Percentiles rank a stretch among this genome's conserved stretches.
Conservation (phyloP, 2,113 vertebrate species). For the Verasper variegatus region DNA sequence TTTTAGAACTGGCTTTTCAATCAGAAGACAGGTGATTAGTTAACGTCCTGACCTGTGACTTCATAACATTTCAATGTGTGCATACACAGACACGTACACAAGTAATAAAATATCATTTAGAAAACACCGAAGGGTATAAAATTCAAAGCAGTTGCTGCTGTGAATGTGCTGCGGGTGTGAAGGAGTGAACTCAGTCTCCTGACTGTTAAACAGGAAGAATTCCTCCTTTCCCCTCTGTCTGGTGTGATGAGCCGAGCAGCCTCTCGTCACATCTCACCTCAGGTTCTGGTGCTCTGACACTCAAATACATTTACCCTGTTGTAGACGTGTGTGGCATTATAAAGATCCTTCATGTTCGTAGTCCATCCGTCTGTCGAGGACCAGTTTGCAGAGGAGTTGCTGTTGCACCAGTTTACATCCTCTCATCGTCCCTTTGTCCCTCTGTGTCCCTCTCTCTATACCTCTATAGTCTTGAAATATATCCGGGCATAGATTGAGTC, state of each 20-base stretch:
- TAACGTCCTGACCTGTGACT: conserved; percentile 14
- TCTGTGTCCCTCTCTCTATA: conserved; percentile 51
- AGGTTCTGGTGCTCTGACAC: not conserved
- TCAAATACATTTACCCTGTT: conserved; percentile 52
- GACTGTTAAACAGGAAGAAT: not conserved
- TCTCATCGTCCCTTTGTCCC: too few species aligned
- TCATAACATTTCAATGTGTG: conserved; percentile 19
- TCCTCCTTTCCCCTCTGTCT: too few species aligned
- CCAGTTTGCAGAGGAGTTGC: too few species aligned
- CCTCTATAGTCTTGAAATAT: conserved; percentile 83
- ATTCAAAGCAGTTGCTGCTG: conserved; percentile 36
- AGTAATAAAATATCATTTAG: conserved; percentile 45
- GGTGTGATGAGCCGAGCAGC: not conserved
- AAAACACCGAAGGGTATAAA: conserved; percentile 62
- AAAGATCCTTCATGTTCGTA: not conserved
- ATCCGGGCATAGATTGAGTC: conserved; percentile 82
- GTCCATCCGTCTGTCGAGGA: not conserved
- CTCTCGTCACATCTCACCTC: not conserved
- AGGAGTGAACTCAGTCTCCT: not conserved
- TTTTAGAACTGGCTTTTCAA: conserved; percentile 6
- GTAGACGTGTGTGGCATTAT: conserved; percentile 57
- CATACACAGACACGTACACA: conserved; percentile 27
- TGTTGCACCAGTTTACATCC: too few species aligned
- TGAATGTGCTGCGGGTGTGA: conserved; percentile 11
- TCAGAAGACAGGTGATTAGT: conserved; percentile 9